A percentile compares a stretch with the other conserved stretches of the same genome.
Evolutionary conservation across 1,140 invertebrate species (phyloP).

Genomic region (Olivierus martensii): DNA sequence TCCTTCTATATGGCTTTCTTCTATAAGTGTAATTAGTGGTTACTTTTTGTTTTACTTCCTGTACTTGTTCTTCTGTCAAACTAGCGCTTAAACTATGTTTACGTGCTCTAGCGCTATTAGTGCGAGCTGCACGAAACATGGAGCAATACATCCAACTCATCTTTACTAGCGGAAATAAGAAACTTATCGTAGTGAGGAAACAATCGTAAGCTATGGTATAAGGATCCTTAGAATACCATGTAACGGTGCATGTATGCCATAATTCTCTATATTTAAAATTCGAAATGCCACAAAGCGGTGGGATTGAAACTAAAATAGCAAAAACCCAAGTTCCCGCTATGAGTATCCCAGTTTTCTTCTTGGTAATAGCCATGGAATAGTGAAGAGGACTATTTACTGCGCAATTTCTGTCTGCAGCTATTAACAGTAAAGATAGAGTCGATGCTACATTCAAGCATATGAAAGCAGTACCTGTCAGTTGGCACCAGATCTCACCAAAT

Average conservation of each 20-base stretch:
- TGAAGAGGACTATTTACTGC: constrained; percentile 71
- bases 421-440: constrained; percentile 51
- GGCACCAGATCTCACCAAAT: constrained; percentile 31
- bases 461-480: constrained; percentile 36
- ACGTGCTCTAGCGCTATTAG: constrained; percentile 51
- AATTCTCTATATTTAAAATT: not conserved
- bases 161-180: constrained; percentile 48
- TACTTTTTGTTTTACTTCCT: too few relatives aligned
- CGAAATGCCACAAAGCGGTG: not conserved
- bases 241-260: constrained; percentile 19
- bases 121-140: constrained; percentile 53
- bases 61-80: not conserved
- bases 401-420: constrained; percentile 71
- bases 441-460: constrained; percentile 40
- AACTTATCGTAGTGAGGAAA: constrained; percentile 31
- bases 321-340: constrained; percentile 36
- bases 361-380: constrained; percentile 62
- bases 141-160: constrained; percentile 53
- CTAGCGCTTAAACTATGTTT: constrained; percentile 38
- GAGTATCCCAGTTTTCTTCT: constrained; percentile 49
- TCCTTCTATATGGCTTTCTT: not conserved
- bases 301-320: constrained; percentile 5
- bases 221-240: constrained; percentile 5
- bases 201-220: constrained; percentile 4
- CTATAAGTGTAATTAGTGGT: too few relatives aligned